Conservation (phyloP, 2,888 invertebrate genomes). For the Crepidodera aurea region DNA sequence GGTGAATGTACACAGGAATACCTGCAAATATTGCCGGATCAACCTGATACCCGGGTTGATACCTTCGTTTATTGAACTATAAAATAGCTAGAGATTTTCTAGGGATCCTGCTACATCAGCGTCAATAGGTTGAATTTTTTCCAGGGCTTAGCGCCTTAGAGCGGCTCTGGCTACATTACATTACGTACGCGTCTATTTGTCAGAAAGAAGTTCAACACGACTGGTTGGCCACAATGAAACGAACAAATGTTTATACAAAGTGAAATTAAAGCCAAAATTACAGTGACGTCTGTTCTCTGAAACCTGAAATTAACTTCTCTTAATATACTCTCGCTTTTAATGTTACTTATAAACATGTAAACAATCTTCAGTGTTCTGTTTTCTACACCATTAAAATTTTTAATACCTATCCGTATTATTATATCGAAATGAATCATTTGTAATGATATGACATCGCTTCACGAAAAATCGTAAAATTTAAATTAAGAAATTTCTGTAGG, state of each 20-base stretch:
- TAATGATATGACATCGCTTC: background rate
- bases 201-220: constrained; percentile 15
- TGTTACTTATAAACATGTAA: constrained; percentile 53
- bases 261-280: constrained; percentile 32
- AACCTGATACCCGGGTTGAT: no score
- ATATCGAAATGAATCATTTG: background rate
- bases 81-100: no score
- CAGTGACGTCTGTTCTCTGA: constrained; percentile 51
- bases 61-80: no score
- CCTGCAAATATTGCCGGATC: no score
- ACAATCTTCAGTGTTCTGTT: constrained; percentile 47
- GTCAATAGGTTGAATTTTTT: no score
- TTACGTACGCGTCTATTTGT: background rate
- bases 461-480: no score
- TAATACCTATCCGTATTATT: constrained; percentile 5
- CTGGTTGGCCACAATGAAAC: constrained; percentile 36
- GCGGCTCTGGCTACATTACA: background rate
- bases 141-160: no score
- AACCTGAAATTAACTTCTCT: constrained; percentile 51
- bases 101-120: no score
- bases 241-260: constrained; percentile 42
- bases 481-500: no score
- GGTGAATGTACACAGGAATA: no score
- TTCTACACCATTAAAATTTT: constrained; percentile 47
- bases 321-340: constrained; percentile 45